Percentiles rank a stretch among this genome's conserved stretches.
Evolutionary conservation across 2,797 vertebrate genomes (phyloP).

Genomic region (Sciurus vulgaris): DNA sequence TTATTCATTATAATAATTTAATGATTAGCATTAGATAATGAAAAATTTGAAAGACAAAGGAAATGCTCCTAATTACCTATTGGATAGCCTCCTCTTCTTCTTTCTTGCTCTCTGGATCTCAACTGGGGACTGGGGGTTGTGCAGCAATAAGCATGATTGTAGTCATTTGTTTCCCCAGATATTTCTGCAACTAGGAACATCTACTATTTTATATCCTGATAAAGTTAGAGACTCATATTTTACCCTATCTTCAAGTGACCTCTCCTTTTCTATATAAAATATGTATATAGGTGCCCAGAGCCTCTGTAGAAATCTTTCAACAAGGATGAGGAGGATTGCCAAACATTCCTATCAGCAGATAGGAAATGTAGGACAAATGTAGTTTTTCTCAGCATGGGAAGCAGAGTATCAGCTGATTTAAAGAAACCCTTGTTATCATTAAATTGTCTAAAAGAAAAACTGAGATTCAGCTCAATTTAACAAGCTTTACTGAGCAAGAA

Average conservation of each 20-base stretch:
- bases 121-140: accelerated
- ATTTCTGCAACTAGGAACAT: neutral
- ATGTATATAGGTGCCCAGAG: neutral
- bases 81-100: neutral
- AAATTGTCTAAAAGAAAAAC: neutral
- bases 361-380: neutral
- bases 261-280: neutral
- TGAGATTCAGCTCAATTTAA: neutral
- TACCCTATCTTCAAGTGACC: neutral
- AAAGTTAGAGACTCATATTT: neutral
- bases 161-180: neutral
- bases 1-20: neutral
- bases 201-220: neutral
- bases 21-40: neutral
- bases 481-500: neutral
- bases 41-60: neutral
- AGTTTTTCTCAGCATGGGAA: neutral
- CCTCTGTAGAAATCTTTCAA: neutral
- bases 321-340: neutral
- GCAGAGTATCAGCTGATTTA: neutral
- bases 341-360: neutral
- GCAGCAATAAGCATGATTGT: neutral
- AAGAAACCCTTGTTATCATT: neutral
- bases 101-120: neutral
- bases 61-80: neutral